Evolutionary conservation across 2,113 vertebrate genomes (phyloP).

Genomic region (Myxocyprinus asiaticus): DNA sequence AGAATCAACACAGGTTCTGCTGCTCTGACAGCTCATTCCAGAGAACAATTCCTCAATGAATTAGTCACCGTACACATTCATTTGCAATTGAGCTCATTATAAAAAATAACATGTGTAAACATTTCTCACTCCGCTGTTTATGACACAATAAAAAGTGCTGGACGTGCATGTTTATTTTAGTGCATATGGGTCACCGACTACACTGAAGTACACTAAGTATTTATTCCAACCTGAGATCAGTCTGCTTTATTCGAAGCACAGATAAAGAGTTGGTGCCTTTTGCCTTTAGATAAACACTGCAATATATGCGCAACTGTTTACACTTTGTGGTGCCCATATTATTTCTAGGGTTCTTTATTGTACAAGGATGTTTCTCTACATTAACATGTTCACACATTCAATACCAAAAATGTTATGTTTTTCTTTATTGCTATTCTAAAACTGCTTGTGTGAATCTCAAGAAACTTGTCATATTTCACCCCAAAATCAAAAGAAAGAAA

Average conservation of each 20-base stretch:
- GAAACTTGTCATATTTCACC: not conserved
- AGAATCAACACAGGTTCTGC: not conserved
- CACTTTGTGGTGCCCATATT: too few species aligned
- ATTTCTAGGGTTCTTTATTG: too few species aligned
- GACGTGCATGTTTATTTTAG: not conserved
- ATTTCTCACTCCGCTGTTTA: not conserved
- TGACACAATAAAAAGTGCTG: not conserved
- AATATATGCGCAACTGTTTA: too few species aligned
- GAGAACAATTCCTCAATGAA: not conserved
- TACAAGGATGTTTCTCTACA: not conserved
- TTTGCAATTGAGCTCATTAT: not conserved
- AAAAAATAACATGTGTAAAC: not conserved
- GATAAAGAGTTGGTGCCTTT: not conserved
- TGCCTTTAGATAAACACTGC: too few species aligned
- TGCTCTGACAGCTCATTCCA: slow-evolving; percentile 1
- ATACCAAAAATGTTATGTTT: too few species aligned
- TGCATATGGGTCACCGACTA: not conserved
- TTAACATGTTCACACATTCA: too few species aligned
- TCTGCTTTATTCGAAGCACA: not conserved
- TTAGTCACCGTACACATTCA: not conserved
- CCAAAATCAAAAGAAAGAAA: not conserved
- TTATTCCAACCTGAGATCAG: not conserved
- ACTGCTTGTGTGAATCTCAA: not conserved
- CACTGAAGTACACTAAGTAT: not conserved
- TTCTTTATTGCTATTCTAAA: not conserved